Percentiles rank a stretch among this genome's conserved stretches.
Evolutionary conservation across 2,888 invertebrate species (phyloP).

Genomic region (Auanema freiburgensis): DNA sequence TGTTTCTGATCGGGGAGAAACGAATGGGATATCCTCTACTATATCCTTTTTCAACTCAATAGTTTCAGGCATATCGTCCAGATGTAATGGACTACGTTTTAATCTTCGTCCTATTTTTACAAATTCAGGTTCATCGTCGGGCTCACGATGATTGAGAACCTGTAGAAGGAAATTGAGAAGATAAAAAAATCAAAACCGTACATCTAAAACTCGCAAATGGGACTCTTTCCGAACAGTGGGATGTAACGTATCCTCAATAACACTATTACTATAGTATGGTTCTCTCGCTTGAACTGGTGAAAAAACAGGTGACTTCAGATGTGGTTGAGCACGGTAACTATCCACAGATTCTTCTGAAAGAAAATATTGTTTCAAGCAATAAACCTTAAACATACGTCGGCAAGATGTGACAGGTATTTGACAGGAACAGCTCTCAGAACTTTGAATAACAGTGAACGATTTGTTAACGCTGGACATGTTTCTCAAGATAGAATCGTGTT

Average conservation of each 20-base stretch:
- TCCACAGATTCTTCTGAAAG: too few relatives aligned
- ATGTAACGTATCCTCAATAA: neutral
- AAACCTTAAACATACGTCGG: too few relatives aligned
- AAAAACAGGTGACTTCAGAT: too few relatives aligned
- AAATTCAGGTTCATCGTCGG: conserved; percentile 19
- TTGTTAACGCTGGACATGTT: too few relatives aligned
- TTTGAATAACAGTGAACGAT: too few relatives aligned
- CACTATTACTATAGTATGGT: too few relatives aligned
- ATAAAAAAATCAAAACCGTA: neutral
- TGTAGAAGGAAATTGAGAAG: neutral
- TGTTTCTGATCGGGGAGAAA: neutral
- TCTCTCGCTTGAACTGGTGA: too few relatives aligned
- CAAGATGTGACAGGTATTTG: too few relatives aligned
- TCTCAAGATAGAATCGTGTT: too few relatives aligned
- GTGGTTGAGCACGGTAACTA: too few relatives aligned
- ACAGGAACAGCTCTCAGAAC: too few relatives aligned
- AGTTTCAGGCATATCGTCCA: conserved; percentile 7
- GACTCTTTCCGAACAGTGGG: conserved; percentile 1
- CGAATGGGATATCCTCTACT: neutral
- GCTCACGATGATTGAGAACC: conserved; percentile 14
- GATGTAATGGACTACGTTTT: conserved; percentile 1
- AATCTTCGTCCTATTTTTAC: conserved; percentile 18
- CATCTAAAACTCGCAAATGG: neutral
- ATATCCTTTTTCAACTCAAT: neutral
- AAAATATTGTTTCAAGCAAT: too few relatives aligned